phyloP scores from a whole-genome alignment of 1,140 invertebrate genomes.

The Drosophila sechellia region DNA sequence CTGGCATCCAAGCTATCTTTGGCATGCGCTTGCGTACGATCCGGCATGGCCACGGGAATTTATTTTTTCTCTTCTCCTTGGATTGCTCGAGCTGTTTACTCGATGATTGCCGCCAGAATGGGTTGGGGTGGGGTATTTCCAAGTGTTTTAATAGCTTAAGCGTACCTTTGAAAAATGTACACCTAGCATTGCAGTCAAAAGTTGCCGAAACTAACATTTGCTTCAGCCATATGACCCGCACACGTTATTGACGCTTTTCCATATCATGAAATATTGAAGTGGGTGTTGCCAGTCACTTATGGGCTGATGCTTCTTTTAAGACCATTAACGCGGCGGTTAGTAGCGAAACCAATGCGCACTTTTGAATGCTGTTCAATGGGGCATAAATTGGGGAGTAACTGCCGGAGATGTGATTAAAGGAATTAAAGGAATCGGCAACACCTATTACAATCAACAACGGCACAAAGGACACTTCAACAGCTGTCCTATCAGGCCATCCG shows the following conservation, averaged over 20 bases:
- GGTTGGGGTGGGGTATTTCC: not conserved
- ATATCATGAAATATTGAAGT: not conserved
- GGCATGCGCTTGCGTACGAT: conserved; percentile 72
- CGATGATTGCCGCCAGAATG: conserved; percentile 8
- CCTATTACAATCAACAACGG: conserved; percentile 27
- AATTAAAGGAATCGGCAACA: conserved; percentile 30
- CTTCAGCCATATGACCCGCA: no score
- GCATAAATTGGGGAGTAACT: conserved; percentile 63
- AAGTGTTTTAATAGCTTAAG: not conserved
- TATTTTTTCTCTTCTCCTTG: conserved; percentile 27
- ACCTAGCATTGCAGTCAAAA: no score
- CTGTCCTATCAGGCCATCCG: conserved; percentile 13
- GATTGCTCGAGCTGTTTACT: conserved; percentile 17
- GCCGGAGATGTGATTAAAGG: conserved; percentile 3
- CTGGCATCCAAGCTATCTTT: conserved; percentile 65
- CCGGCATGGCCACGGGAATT: conserved; percentile 70
- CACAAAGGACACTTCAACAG: conserved; percentile 47
- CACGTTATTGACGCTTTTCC: no score
- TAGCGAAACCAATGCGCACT: conserved; percentile 28
- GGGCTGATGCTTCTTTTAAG: conserved; percentile 26
- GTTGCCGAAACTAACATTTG: no score
- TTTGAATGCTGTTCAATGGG: conserved; percentile 55
- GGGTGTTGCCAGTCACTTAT: conserved; percentile 25
- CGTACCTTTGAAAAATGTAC: no score
- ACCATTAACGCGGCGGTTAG: conserved; percentile 63